phyloP scores from a whole-genome alignment of 2,113 vertebrate species.

The Trematocara marginatum region DNA sequence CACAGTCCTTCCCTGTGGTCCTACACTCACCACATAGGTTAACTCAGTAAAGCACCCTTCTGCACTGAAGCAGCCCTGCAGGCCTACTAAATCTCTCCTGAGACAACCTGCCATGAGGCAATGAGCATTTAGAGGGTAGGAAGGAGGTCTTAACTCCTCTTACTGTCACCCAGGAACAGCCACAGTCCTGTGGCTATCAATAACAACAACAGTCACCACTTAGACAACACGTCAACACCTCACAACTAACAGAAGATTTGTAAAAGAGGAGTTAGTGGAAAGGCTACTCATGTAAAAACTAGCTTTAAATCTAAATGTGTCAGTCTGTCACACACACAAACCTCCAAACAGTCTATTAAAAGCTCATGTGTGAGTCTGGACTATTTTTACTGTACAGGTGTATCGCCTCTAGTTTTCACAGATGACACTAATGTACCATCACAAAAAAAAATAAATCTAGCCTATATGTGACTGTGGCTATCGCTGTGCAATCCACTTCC shows the following conservation, averaged over 20 bases:
- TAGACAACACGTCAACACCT: constrained; percentile 3
- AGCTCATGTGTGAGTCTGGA: neutral
- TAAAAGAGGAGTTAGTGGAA: neutral
- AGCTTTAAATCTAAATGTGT: constrained; percentile 4
- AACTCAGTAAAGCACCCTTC: constrained; percentile 33
- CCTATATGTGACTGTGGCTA: neutral
- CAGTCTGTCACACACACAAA: neutral
- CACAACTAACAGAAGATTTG: neutral
- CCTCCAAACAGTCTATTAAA: constrained; percentile 1
- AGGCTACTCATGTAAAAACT: neutral
- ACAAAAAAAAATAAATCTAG: neutral
- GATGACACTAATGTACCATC: neutral
- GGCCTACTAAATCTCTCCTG: constrained; percentile 59
- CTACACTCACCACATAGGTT: constrained; percentile 44
- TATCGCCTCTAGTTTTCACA: neutral
- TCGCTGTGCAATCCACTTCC: neutral
- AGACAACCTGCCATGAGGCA: constrained; percentile 67
- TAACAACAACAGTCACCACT: constrained; percentile 35
- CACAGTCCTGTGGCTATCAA: constrained; percentile 49
- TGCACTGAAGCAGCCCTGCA: constrained; percentile 39
- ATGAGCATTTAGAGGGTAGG: constrained; percentile 70
- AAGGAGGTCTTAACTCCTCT: constrained; percentile 61
- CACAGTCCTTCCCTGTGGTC: constrained; percentile 47
- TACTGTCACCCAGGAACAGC: constrained; percentile 66
- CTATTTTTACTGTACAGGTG: neutral